Percentiles rank a stretch among this genome's conserved stretches.
Evolutionary conservation across 2,797 vertebrate species (phyloP).

Genomic region (Urocyon cinereoargenteus): DNA sequence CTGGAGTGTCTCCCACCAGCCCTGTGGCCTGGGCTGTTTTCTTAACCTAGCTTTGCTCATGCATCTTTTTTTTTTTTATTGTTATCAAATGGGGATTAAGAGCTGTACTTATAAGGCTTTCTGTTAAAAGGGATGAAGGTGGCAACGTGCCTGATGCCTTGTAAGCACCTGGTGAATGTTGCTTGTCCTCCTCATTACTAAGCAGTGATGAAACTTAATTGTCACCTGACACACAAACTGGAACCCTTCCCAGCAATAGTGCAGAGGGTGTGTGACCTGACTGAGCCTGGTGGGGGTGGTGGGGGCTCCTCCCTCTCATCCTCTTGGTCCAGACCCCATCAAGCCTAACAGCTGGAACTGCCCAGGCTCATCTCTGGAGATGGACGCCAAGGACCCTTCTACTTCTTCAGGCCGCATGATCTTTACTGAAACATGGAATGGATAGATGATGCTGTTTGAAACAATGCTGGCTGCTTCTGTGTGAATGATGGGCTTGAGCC

Average conservation of each 20-base stretch:
- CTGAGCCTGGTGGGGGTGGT: not conserved
- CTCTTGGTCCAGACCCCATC: not conserved
- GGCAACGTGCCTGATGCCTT: accelerated
- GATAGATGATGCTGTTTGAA: constrained; percentile 52
- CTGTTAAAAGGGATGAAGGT: not conserved
- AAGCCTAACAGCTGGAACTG: accelerated
- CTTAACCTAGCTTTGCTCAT: not conserved
- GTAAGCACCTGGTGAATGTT: not conserved
- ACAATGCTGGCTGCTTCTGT: constrained; percentile 56
- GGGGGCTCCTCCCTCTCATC: accelerated
- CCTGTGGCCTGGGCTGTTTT: not conserved
- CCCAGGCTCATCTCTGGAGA: not conserved
- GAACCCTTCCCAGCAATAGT: accelerated
- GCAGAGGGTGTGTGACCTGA: accelerated
- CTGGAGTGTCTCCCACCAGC: not conserved
- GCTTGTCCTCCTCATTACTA: not conserved
- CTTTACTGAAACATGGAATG: not conserved
- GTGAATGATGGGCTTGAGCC: constrained; percentile 39
- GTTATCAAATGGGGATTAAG: not conserved
- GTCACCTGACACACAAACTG: too few species aligned
- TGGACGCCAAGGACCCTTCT: not conserved
- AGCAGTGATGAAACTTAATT: not conserved
- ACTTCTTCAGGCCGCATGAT: not conserved
- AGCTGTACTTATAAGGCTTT: not conserved
- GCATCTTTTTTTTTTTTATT: not conserved